Percentiles rank a stretch among this genome's conserved stretches.
phyloP scores from a whole-genome alignment of 2,797 vertebrate species.

The Dendrocincla fuliginosa region DNA sequence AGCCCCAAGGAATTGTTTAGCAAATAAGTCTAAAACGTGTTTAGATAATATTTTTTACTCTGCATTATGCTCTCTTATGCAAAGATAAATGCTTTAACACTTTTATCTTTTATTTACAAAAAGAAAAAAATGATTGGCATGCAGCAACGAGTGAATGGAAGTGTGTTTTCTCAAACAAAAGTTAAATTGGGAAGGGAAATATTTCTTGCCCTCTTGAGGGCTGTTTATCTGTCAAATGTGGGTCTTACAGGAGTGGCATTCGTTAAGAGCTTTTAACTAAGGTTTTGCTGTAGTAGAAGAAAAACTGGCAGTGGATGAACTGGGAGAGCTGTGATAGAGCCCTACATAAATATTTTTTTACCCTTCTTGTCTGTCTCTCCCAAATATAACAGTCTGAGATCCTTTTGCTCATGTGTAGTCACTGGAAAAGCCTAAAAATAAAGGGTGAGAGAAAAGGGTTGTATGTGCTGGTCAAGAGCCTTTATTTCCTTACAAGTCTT shows the following conservation, averaged over 20 bases:
- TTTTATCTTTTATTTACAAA: background rate
- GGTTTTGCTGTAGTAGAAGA: background rate
- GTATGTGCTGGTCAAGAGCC: background rate
- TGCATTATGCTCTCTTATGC: background rate
- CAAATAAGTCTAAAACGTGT: background rate
- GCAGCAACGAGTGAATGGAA: background rate
- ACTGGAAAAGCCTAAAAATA: background rate
- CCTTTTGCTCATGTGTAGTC: background rate
- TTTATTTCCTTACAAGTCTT: background rate
- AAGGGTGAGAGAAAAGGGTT: background rate
- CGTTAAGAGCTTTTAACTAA: background rate
- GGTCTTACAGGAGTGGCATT: conserved; percentile 1
- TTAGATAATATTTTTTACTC: background rate
- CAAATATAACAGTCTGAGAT: background rate
- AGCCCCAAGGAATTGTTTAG: background rate
- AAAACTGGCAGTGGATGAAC: background rate
- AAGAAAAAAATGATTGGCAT: background rate
- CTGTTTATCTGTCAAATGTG: background rate
- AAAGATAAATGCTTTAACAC: background rate
- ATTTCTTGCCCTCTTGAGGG: conserved; percentile 28
- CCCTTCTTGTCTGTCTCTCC: background rate
- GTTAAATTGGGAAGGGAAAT: conserved; percentile 26
- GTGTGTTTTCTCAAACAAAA: conserved; percentile 20
- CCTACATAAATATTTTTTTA: background rate
- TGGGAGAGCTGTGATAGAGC: background rate